Evolutionary conservation across 2,113 vertebrate species (phyloP).

Genomic region (Bubo bubo): DNA sequence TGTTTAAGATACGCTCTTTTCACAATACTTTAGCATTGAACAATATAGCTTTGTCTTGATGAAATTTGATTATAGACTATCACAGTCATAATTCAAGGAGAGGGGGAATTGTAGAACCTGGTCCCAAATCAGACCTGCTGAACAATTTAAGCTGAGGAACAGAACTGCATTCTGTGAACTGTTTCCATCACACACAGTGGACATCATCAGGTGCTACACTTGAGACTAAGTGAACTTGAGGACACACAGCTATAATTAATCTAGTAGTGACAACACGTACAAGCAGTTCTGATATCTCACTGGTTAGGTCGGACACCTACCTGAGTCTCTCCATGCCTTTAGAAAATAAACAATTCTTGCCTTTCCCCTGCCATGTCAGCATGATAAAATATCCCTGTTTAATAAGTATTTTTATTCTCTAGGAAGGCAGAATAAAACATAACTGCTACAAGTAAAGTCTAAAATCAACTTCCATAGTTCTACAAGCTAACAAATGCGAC

Average conservation of each 20-base stretch:
- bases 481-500: neutral
- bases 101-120: neutral
- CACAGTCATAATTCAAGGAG: neutral
- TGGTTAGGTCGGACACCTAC: neutral
- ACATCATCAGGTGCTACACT: neutral
- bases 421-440: neutral
- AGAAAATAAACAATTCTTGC: neutral
- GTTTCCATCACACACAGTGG: neutral
- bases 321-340: neutral
- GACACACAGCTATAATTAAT: neutral
- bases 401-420: neutral
- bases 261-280: neutral
- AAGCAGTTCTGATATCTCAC: neutral
- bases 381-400: neutral
- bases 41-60: neutral
- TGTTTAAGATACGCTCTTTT: neutral
- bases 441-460: neutral
- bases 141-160: neutral
- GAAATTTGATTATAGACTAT: neutral
- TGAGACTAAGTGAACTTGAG: neutral
- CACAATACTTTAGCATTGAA: neutral
- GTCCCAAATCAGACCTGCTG: neutral
- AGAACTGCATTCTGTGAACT: neutral
- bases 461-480: neutral
- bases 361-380: neutral